Base-by-base conservation (phyloP, 2,888 invertebrate genomes). In the Cataglyphis cursor region DNA sequence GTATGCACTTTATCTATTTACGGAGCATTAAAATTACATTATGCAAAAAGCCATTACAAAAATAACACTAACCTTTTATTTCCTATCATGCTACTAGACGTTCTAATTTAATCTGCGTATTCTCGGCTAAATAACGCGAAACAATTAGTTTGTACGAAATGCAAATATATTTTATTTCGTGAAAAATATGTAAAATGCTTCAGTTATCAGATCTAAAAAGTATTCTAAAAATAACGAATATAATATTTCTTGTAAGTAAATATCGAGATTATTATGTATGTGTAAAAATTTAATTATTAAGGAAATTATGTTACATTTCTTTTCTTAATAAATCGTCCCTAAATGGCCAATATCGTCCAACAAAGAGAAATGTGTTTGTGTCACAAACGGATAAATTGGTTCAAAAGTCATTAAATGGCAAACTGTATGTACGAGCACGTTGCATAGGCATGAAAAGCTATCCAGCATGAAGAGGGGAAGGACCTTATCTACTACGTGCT, bases 31-130 rank as follows among this genome's bases (percentile, higher is more conserved):
- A 70, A 70, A 80, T 80, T 68, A 80, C 24, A 24, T 80, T 70
- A 78, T 21, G 78, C 31, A 70, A 80, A 80, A 80, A 80, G 35
- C 24, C 4, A 28, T 38, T 80, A 35, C 48, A 57, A 66, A 70
- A 80, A 80, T 80, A 80, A 78, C 59, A 31, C 35, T 68, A 68
- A 80, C 78, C 70, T 80, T 80, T 80, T 80, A 80, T 70, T 70
- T 80, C 70, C 61, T 70, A 70, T 35, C 68, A 35, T 24, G 61
- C 44, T 10, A 59, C 38, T 59, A 35, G 44, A 24, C 44, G 57
- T 64, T 65, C 70, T 70, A 80, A 80, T 80, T 80, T 80, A 59
- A 44, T 59, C 68, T 18, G 3, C 31, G 18, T 70, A 70, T 70
- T 70, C 68, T 44, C 44, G 59, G 21, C 44, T 5, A 59, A 70